Evolutionary conservation across 1,140 invertebrate genomes (phyloP).

Genomic region (Macrostomum lignano): DNA sequence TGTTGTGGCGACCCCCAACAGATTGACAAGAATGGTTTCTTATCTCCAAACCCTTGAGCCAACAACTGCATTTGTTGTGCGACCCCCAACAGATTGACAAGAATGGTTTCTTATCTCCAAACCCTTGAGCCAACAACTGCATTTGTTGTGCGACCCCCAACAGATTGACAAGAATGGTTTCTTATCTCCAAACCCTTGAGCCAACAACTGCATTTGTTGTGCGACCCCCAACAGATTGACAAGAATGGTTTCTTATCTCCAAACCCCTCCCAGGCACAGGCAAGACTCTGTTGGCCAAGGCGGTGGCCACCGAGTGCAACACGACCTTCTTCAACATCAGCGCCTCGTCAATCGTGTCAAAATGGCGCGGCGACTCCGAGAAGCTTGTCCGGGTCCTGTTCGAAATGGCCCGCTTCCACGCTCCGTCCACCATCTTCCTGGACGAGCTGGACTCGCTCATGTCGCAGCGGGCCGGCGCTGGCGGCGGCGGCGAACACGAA

Average conservation of each 20-base stretch:
- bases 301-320: slow-evolving; percentile 48
- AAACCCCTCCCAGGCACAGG: slow-evolving; percentile 31
- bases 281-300: slow-evolving; percentile 60
- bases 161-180: too few species aligned
- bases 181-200: too few species aligned
- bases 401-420: slow-evolving; percentile 31
- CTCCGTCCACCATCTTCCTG: slow-evolving; percentile 32
- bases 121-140: too few species aligned
- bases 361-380: slow-evolving; percentile 77
- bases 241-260: slow-evolving; percentile 1
- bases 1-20: too few species aligned
- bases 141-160: too few species aligned
- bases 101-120: too few species aligned
- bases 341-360: slow-evolving; percentile 54
- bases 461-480: slow-evolving; percentile 21
- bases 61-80: too few species aligned
- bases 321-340: slow-evolving; percentile 68
- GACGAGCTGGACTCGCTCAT: slow-evolving; percentile 33
- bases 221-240: background rate
- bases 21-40: too few species aligned
- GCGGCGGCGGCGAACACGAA: slow-evolving; percentile 29
- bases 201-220: too few species aligned
- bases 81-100: too few species aligned
- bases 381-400: slow-evolving; percentile 49
- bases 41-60: too few species aligned